Evolutionary conservation across 2,797 vertebrate genomes (phyloP).

Genomic region (Microchirus variegatus): DNA sequence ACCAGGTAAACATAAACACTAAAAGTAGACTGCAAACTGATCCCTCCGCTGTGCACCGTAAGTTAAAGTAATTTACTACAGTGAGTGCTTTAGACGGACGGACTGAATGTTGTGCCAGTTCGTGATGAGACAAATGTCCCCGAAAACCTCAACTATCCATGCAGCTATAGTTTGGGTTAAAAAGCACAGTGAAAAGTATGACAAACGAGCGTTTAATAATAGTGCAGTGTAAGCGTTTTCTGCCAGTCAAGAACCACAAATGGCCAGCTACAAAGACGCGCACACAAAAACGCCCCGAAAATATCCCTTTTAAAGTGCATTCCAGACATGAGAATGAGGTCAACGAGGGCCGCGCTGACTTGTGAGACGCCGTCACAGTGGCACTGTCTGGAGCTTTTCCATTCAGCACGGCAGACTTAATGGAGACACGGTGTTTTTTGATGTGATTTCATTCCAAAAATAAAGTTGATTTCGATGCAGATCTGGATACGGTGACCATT

Average conservation of each 20-base stretch:
- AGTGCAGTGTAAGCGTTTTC: slow-evolving; percentile 43
- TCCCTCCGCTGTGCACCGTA: neutral
- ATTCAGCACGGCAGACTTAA: slow-evolving; percentile 1
- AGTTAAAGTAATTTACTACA: slow-evolving; percentile 1
- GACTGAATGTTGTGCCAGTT: slow-evolving; percentile 5
- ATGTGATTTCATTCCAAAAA: neutral
- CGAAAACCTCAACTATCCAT: slow-evolving; percentile 25
- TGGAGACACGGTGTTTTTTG: slow-evolving; percentile 9
- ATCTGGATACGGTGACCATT: too few relatives aligned
- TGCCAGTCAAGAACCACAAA: slow-evolving; percentile 42
- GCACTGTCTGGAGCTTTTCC: slow-evolving; percentile 14
- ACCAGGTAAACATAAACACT: slow-evolving; percentile 75
- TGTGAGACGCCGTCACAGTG: slow-evolving; percentile 9
- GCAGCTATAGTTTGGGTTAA: slow-evolving; percentile 19
- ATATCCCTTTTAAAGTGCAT: slow-evolving; percentile 41
- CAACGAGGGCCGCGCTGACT: slow-evolving; percentile 22
- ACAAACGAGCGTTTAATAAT: slow-evolving; percentile 65
- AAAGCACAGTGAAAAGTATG: slow-evolving; percentile 43
- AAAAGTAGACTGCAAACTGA: neutral
- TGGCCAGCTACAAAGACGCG: slow-evolving; percentile 31
- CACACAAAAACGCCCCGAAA: slow-evolving; percentile 33
- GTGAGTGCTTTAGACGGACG: slow-evolving; percentile 1
- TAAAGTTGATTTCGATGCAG: neutral
- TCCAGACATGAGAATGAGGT: slow-evolving; percentile 29
- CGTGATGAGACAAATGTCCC: slow-evolving; percentile 25